Percentiles rank a stretch among this genome's conserved stretches.
phyloP scores from a whole-genome alignment of 2,888 invertebrate species.

The Griposia aprilina region DNA sequence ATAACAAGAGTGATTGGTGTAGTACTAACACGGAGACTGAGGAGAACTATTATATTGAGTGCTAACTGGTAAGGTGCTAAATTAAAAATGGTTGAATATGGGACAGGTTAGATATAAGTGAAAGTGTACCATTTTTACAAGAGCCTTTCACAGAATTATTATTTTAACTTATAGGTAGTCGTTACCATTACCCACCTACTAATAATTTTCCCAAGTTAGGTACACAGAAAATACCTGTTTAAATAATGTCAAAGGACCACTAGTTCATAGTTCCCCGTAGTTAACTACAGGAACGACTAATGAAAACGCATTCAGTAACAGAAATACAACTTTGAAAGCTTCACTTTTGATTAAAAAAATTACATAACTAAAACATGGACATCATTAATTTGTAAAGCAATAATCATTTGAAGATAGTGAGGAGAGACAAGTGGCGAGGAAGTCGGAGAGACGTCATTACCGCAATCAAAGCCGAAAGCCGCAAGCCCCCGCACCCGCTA shows the following conservation, averaged over 20 bases:
- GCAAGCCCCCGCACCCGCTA: slow-evolving; percentile 78
- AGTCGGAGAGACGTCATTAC: slow-evolving; percentile 88
- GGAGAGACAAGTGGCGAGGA: slow-evolving; percentile 80
- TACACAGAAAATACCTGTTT: neutral
- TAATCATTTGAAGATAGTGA: slow-evolving; percentile 87
- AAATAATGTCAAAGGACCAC: slow-evolving; percentile 5
- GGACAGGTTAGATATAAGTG: too few relatives aligned
- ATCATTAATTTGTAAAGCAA: slow-evolving; percentile 85
- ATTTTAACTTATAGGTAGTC: neutral
- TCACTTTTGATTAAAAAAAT: slow-evolving; percentile 48
- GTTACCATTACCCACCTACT: neutral
- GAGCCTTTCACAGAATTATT: neutral
- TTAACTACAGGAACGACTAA: slow-evolving; percentile 14
- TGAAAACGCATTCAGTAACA: slow-evolving; percentile 28
- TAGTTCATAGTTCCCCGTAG: neutral
- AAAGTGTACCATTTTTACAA: neutral
- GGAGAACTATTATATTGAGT: neutral
- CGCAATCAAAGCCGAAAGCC: slow-evolving; percentile 89
- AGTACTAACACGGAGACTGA: neutral
- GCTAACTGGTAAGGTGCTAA: neutral
- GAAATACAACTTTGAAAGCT: slow-evolving; percentile 35
- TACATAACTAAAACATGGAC: slow-evolving; percentile 79
- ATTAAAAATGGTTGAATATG: neutral
- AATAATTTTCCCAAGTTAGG: neutral
- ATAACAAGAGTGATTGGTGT: slow-evolving; percentile 44